Evolutionary conservation across 2,888 invertebrate genomes (phyloP).

Genomic region (Hyalella azteca): DNA sequence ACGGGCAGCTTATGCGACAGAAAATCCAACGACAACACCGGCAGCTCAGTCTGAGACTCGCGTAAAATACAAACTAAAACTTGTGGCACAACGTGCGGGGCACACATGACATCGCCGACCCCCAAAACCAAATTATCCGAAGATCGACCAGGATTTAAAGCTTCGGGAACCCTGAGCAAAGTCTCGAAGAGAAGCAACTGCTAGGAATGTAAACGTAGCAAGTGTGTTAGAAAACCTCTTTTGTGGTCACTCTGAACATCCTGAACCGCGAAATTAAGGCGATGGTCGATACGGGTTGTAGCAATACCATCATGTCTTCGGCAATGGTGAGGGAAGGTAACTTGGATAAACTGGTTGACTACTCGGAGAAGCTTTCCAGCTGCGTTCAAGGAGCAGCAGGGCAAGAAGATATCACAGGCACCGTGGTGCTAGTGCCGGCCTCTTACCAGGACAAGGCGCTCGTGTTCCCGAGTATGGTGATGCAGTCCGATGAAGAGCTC

Average conservation of each 20-base stretch:
- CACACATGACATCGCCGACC: not conserved
- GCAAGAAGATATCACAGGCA: constrained; percentile 27
- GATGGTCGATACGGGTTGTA: constrained; percentile 41
- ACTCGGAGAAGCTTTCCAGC: constrained; percentile 13
- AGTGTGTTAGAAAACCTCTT: not conserved
- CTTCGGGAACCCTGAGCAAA: not conserved
- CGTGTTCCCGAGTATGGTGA: constrained; percentile 43
- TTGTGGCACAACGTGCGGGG: not conserved
- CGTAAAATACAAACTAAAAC: not conserved
- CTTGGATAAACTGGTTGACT: constrained; percentile 28
- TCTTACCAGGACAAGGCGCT: constrained; percentile 31
- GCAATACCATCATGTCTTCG: constrained; percentile 39
- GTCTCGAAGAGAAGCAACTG: not conserved
- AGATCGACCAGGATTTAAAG: not conserved
- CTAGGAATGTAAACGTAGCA: not conserved
- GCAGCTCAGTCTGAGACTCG: not conserved
- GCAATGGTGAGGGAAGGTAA: constrained; percentile 4
- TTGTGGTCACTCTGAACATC: constrained; percentile 16
- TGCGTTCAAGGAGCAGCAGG: constrained; percentile 42
- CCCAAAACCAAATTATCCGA: not conserved
- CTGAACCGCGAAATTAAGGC: not conserved
- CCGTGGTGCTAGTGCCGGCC: constrained; percentile 38
- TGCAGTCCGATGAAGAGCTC: constrained; percentile 3
- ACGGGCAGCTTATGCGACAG: not conserved
- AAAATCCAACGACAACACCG: not conserved